Conservation (phyloP, 2,797 vertebrate genomes). For the Peromyscus eremicus region DNA sequence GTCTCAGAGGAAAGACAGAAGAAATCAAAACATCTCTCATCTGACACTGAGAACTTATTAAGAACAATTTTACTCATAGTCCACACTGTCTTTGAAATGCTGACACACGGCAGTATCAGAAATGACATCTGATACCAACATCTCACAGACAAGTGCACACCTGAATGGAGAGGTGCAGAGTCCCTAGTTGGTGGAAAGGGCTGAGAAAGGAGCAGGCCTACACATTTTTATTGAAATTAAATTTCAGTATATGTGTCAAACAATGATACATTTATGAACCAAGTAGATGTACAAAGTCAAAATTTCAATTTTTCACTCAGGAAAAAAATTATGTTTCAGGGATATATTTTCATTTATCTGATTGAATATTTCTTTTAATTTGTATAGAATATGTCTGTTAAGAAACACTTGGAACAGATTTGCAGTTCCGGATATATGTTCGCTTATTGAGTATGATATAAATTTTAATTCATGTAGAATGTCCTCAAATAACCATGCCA, state of each 20-base stretch:
- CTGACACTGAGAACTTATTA: slow-evolving; percentile 65
- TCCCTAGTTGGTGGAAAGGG: background rate
- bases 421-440: background rate
- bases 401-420: background rate
- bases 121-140: slow-evolving; percentile 3
- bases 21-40: slow-evolving; percentile 73
- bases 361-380: background rate
- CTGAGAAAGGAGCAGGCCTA: slow-evolving; percentile 33
- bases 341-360: slow-evolving; percentile 48
- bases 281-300: background rate
- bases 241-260: slow-evolving; percentile 1
- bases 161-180: background rate
- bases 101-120: slow-evolving; percentile 61
- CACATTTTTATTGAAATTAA: slow-evolving; percentile 31
- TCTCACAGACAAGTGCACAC: background rate
- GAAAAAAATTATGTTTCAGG: background rate
- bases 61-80: slow-evolving; percentile 71
- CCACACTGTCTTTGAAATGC: slow-evolving; percentile 65
- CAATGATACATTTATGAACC: slow-evolving; percentile 22
- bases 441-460: background rate
- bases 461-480: background rate
- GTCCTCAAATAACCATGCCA: background rate
- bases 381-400: slow-evolving; percentile 16
- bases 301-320: background rate
- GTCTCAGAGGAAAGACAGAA: slow-evolving; percentile 69